A percentile compares a stretch with the other conserved stretches of the same genome.
phyloP scores from a whole-genome alignment of 2,888 invertebrate species.

The Empis stercorea region DNA sequence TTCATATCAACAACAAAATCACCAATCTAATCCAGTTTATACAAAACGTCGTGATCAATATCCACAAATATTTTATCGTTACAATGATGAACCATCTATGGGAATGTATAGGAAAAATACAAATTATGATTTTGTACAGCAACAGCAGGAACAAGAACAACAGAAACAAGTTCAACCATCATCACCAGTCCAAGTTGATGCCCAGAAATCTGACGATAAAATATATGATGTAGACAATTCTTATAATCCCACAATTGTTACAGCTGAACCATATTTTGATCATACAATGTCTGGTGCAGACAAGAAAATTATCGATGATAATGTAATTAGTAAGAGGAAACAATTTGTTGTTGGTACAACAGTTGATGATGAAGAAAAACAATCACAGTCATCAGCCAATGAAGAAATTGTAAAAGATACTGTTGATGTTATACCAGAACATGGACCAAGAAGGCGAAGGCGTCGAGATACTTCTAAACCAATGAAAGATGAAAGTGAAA shows the following conservation, averaged over 20 bases:
- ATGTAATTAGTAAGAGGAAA: conserved; percentile 23
- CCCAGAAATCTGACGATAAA: neutral
- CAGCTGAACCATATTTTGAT: conserved; percentile 2
- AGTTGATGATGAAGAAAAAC: neutral
- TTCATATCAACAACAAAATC: conserved; percentile 3
- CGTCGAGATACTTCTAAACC: conserved; percentile 16
- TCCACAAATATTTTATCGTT: conserved; percentile 6
- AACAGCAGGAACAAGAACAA: conserved; percentile 1
- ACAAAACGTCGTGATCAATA: conserved; percentile 2
- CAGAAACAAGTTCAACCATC: neutral
- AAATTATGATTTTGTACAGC: conserved; percentile 1
- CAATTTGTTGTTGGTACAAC: conserved; percentile 53
- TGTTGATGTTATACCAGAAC: conserved; percentile 50
- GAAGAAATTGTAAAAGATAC: conserved; percentile 29
- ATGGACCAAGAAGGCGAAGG: conserved; percentile 44
- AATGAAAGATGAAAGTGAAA: conserved; percentile 28
- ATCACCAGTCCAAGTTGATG: neutral
- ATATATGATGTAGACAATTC: neutral
- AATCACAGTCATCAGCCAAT: neutral
- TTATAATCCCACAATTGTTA: conserved; percentile 3
- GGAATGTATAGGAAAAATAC: neutral
- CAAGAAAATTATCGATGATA: conserved; percentile 5
- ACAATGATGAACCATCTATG: conserved; percentile 3
- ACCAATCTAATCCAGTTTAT: conserved; percentile 2
- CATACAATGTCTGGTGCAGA: conserved; percentile 1